phyloP scores from a whole-genome alignment of 2,113 vertebrate genomes.

The Phyllopteryx taeniolatus region DNA sequence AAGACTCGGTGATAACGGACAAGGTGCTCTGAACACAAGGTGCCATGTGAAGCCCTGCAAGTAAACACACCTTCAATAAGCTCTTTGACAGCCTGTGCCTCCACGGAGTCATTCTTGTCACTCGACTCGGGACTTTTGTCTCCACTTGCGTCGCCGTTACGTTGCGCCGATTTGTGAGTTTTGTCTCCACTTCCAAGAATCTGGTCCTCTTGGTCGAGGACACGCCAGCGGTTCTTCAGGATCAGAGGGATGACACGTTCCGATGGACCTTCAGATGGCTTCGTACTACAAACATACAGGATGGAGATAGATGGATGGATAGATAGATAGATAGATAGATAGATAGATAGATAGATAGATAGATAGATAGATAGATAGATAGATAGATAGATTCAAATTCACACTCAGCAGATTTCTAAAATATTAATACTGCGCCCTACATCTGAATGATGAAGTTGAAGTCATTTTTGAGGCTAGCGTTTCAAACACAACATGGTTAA shows the following conservation, averaged over 20 bases:
- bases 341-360: too few relatives aligned
- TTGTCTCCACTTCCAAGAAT: conserved; percentile 17
- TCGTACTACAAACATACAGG: conserved; percentile 57
- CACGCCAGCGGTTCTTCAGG: conserved; percentile 79
- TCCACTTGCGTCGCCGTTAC: conserved; percentile 8
- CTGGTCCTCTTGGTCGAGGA: conserved; percentile 28
- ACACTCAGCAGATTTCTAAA: not conserved
- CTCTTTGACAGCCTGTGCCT: conserved; percentile 84
- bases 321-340: too few relatives aligned
- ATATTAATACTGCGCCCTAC: not conserved
- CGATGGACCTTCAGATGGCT: conserved; percentile 73
- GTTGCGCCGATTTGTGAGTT: not conserved
- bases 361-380: too few relatives aligned
- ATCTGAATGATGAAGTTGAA: not conserved
- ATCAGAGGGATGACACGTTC: conserved; percentile 85
- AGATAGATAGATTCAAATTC: not conserved
- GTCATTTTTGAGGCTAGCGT: not conserved
- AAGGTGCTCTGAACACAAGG: not conserved
- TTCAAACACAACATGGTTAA: conserved; percentile 8
- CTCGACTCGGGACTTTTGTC: conserved; percentile 14
- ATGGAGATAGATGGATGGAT: too few relatives aligned
- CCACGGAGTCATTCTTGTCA: conserved; percentile 64
- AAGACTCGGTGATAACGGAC: too few relatives aligned
- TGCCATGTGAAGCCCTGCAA: not conserved
- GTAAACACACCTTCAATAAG: conserved; percentile 79